Base-by-base conservation (phyloP, 2,888 invertebrate genomes). In the Busseola fusca region DNA sequence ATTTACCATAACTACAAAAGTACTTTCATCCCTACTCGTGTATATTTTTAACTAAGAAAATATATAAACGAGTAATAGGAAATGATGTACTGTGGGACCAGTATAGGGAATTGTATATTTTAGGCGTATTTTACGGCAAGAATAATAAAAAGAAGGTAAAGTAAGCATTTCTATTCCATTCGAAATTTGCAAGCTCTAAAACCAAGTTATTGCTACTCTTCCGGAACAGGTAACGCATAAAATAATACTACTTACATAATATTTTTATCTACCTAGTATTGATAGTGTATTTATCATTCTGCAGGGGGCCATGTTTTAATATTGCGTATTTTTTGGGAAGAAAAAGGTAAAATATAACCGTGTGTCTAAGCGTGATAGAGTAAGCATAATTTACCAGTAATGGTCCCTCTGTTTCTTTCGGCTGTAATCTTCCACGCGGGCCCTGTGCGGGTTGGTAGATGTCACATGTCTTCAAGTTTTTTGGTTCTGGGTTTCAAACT, bases 21-120 rank as follows among this genome's bases (percentile, higher is more conserved):
- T n/a, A 69, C 48, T 40, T 12, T 12, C 40, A 10, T 40, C 10
- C 10, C 12, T 40, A 3, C 48, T 27, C 14, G n/a, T 4, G 34
- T 34, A 34, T 34, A 34, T 50, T 52, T 69, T 57, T 72, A 74
- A 78, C 63, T 78, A 30, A 52, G 37, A 52, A 74, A 63, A 74
- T 78, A 72, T 58, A 78, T 40, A 73, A 5, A 30, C 50, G 12
- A 65, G 60, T 71, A 77, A 77, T 69, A 72, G 69, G 70, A 83
- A 71, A 83, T 78, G 75, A 83, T 81, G 62, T 75, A 83, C 75
- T 60, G 60, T 60, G 40, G 65, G 63, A 64, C 84, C 78, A 78
- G 76, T 84, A 76, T 72, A 81, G 48, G 60, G 72, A 78, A 82
- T 84, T 82, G 84, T 81, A 81, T 84, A 82, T 78, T 84, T 84